Evolutionary conservation across 2,797 vertebrate species (phyloP), one percentile per base, ranked within the genome.

Genomic region (Anabacerthia variegaticeps): DNA sequence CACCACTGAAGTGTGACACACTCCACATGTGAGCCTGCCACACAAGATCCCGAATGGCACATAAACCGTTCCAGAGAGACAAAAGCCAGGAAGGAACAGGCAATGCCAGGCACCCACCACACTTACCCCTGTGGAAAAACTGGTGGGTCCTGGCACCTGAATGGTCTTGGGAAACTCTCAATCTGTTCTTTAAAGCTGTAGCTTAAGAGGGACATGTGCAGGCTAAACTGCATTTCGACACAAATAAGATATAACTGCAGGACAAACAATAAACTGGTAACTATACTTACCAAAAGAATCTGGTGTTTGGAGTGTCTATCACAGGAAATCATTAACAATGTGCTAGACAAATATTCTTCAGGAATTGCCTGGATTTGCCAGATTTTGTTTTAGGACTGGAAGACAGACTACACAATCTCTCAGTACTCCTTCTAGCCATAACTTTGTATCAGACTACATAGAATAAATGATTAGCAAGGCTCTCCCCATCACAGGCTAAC

Each of bases 371-470:
- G 17, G 1, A 22, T 65, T 68, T 46, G 54, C 18, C 23, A 66
- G 41, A 22, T 78, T 78, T 69, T 82, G 55, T 51, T 88, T 24
- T 44, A 43, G 48, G 44, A 82, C n/a, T 55, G 39, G 9, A 88
- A 37, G 34, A 72, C 0, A 0, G 46, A 62, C 0, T 0, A 54
- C 5, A 7, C 37, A 48, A 48, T 49, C 65, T 44, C 71, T 81
- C 39, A 30, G 21, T 1, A 23, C 8, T 16, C 21, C 39, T 82
- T 30, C 87, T 15, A 82, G 67, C 19, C 37, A 22, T 20, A 92
- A 75, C 30, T 77, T 86, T 44, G 28, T 36, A 58, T 36, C 54
- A 56, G 58, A 22, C 67, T 54, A 51, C 24, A 46, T 4, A 63
- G 39, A 86, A 81, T 9, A 49, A 67, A 55, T 68, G 17, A 83